Evolutionary conservation across 2,113 vertebrate genomes (phyloP), one percentile per base, ranked within the genome.

Genomic region (Apaloderma vittatum): DNA sequence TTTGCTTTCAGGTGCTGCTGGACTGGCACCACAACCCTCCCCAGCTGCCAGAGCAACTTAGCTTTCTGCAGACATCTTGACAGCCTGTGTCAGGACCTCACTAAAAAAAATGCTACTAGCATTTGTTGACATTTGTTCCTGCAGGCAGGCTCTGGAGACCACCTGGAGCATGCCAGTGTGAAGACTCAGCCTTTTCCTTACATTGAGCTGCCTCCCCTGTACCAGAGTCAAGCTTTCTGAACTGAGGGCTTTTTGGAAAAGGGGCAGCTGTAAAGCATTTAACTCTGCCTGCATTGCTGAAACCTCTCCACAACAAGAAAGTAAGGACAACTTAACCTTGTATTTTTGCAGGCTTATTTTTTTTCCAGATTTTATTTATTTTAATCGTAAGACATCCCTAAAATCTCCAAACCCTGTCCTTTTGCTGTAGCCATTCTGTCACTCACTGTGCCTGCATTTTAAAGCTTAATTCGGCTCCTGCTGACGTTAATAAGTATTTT

Each of bases 401-500:
- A 82, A 82, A 85, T 58, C 54, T 87, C 19, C 59, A 30, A 24
- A n/a, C 29, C 3, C 5, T 65, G 18, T 79, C 40, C 34, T 67
- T 93, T 74, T 68, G n/a, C 61, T 68, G 1, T 57, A 52, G 29
- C 37, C 18, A 10, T 79, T 95, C 73, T 49, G 19, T 78, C 73
- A 86, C 52, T 93, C 82, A 58, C 51, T 11, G 32, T 84, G 65
- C 19, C 51, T 93, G 36, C 40, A 57, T 89, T 91, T 86, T 84
- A 94, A 92, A 93, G 18, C 67, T 74, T 90, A 86, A 88, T 84
- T 92, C 82, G 63, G 26, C 34, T 54, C 61, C 72, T 86, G 80
- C 76, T 89, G 92, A 78, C 78, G 52, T 52, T 92, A 86, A 93
- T 81, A 63, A 45, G 5, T 75, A 3, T 21, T 88, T 90, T 94